phyloP scores from a whole-genome alignment of 1,140 invertebrate genomes.

The Saccostrea glomerata region DNA sequence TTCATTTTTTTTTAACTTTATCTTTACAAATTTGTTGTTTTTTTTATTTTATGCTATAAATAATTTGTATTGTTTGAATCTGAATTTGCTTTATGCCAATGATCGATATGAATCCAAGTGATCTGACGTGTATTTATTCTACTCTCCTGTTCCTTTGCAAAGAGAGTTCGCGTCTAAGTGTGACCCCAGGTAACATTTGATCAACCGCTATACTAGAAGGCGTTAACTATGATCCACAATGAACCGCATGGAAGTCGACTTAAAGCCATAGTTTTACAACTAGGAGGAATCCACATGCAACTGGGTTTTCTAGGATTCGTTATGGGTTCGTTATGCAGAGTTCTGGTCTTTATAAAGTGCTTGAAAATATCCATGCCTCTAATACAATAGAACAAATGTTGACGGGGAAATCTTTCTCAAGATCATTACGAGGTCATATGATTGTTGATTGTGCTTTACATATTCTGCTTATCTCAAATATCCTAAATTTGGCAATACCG shows the following conservation, averaged over 20 bases:
- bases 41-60: no score
- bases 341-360: conserved; percentile 44
- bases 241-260: conserved; percentile 53
- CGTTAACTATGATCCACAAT: conserved; percentile 48
- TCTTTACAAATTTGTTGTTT: no score
- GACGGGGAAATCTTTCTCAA: conserved; percentile 75
- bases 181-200: conserved; percentile 68
- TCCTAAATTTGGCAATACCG: neutral
- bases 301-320: conserved; percentile 63
- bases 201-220: conserved; percentile 68
- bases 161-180: conserved; percentile 50
- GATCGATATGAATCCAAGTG: conserved; percentile 67
- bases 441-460: conserved; percentile 61
- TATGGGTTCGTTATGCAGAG: conserved; percentile 53
- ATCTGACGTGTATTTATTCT: conserved; percentile 68
- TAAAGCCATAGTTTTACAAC: conserved; percentile 53
- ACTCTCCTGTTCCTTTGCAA: conserved; percentile 65
- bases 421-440: conserved; percentile 78
- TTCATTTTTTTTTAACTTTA: no score
- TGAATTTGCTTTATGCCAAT: conserved; percentile 66
- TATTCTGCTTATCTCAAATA: conserved; percentile 39
- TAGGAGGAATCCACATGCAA: conserved; percentile 65
- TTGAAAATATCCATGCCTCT: conserved; percentile 64
- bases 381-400: conserved; percentile 76
- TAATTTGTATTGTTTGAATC: no score